A percentile compares a stretch with the other conserved stretches of the same genome.
These are phyloP conservation scores for Notarius lentiginosus DNA, from an alignment of 2,113 vertebrate genomes.

Conservation along the genomic window DNA sequence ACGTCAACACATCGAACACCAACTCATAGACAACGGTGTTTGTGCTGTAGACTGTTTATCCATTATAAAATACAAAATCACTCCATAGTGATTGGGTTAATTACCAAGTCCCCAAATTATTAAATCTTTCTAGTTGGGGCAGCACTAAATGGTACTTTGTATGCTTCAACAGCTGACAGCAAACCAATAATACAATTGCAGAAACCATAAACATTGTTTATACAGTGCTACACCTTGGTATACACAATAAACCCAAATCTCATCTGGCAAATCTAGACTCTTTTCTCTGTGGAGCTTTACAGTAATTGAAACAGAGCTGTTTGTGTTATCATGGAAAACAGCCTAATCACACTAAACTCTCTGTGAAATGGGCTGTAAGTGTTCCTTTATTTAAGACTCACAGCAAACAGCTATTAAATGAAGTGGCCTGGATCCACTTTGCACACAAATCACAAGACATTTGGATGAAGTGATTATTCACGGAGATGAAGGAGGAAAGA, in stretches of 20 bases:
- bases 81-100: background rate
- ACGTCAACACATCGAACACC: background rate
- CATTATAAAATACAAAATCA: background rate
- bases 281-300: slow-evolving; percentile 7
- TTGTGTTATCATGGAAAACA: slow-evolving; percentile 51
- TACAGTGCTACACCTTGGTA: background rate
- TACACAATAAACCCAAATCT: background rate
- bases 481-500: slow-evolving; percentile 48
- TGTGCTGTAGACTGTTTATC: background rate
- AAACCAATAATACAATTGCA: background rate
- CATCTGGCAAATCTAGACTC: slow-evolving; percentile 1
- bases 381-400: slow-evolving; percentile 58
- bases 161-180: background rate
- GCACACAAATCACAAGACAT: slow-evolving; percentile 72
- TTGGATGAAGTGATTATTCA: slow-evolving; percentile 62
- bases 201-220: slow-evolving; percentile 4
- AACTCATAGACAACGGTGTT: background rate
- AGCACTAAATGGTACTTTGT: background rate
- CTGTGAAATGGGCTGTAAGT: slow-evolving; percentile 58
- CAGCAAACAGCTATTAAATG: slow-evolving; percentile 54
- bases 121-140: background rate
- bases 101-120: background rate
- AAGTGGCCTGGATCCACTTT: slow-evolving; percentile 60
- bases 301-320: slow-evolving; percentile 40
- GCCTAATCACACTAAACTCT: slow-evolving; percentile 53